Conservation (phyloP, 2,113 vertebrate species). For the Phodopus roborovskii region DNA sequence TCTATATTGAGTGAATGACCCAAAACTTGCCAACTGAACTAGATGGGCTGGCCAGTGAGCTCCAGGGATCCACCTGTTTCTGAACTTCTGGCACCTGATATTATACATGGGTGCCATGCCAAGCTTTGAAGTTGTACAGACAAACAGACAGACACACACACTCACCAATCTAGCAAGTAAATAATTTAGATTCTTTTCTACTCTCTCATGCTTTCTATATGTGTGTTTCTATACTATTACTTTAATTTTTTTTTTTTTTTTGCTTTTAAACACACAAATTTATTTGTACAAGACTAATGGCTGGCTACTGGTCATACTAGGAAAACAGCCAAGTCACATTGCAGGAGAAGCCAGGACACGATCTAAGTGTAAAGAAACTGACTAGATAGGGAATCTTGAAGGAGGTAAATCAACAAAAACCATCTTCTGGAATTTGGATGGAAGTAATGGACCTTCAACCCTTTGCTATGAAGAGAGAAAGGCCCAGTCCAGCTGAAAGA, state of each 20-base stretch:
- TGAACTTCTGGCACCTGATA: background rate
- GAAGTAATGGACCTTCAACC: background rate
- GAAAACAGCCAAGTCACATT: background rate
- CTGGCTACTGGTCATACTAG: accelerated
- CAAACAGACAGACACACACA: background rate
- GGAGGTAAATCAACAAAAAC: background rate
- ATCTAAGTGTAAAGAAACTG: background rate
- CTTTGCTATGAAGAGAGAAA: background rate
- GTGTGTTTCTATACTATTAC: background rate
- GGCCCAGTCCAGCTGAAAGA: background rate
- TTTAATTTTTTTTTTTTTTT: background rate
- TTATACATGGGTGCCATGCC: background rate
- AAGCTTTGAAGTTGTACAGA: background rate
- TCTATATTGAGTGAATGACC: background rate
- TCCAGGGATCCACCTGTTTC: background rate
- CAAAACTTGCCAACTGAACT: background rate
- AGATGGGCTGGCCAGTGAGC: background rate
- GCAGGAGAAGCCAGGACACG: background rate
- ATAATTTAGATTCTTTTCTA: background rate
- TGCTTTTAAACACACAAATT: background rate
- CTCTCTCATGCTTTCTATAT: background rate
- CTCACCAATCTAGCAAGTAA: background rate
- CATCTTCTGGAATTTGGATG: background rate
- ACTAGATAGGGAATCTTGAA: background rate
- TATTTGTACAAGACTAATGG: background rate